Percentiles rank a stretch among this genome's conserved stretches.
Conservation (phyloP, 2,113 vertebrate species). For the Prinia subflava region DNA sequence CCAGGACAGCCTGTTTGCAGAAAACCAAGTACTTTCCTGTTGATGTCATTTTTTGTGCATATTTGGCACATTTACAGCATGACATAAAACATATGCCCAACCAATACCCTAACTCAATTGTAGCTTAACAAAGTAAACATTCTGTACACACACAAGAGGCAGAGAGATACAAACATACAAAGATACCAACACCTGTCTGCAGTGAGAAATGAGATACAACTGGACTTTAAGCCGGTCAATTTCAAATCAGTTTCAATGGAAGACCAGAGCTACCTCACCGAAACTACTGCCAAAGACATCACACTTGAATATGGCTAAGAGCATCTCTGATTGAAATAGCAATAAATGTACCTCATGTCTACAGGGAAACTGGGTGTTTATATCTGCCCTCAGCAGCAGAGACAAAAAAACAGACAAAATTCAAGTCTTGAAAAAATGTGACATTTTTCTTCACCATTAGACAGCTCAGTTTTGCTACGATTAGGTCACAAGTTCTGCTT, state of each 20-base stretch:
- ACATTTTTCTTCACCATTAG: neutral
- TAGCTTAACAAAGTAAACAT: neutral
- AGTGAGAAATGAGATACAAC: neutral
- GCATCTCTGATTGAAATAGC: neutral
- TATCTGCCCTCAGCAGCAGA: neutral
- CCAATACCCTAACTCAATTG: neutral
- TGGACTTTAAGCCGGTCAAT: neutral
- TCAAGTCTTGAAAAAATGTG: neutral
- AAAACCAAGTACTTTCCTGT: neutral
- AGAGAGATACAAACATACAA: neutral
- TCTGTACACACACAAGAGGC: neutral
- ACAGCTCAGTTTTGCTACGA: neutral
- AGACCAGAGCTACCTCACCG: neutral
- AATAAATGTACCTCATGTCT: neutral
- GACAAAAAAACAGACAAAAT: neutral
- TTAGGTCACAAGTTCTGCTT: neutral
- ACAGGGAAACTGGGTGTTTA: neutral
- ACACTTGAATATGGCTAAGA: neutral
- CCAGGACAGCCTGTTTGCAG: neutral
- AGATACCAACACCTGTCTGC: neutral
- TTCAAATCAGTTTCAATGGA: neutral
- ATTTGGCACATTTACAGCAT: neutral
- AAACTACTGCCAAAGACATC: neutral
- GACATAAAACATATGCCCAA: neutral
- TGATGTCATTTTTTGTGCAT: neutral